Evolutionary conservation across 2,113 vertebrate species (phyloP).

Genomic region (Leptobrachium leishanense): DNA sequence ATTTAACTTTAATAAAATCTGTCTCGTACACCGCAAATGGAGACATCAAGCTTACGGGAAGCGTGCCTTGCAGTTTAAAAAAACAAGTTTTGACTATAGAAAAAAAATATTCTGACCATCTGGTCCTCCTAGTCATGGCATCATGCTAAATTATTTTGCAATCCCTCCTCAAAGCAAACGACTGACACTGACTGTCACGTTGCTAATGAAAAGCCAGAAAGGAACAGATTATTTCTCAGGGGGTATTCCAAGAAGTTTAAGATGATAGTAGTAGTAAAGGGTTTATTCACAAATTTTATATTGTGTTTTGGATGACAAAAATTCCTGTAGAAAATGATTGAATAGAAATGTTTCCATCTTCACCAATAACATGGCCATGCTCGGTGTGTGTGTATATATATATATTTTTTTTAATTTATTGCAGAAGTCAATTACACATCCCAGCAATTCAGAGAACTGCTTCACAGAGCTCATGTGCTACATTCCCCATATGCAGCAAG

Average conservation of each 20-base stretch:
- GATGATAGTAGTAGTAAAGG: not conserved
- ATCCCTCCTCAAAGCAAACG: constrained; percentile 60
- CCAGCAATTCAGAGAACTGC: too few relatives aligned
- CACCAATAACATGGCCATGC: too few relatives aligned
- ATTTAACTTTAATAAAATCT: too few relatives aligned
- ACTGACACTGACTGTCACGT: constrained; percentile 62
- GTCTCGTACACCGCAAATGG: not conserved
- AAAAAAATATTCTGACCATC: constrained; percentile 56
- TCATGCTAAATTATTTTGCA: constrained; percentile 60
- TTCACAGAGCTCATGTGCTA: too few relatives aligned
- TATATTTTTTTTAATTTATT: too few relatives aligned
- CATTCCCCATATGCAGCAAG: too few relatives aligned
- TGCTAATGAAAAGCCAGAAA: constrained; percentile 51
- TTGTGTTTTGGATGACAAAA: too few relatives aligned
- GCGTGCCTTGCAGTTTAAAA: not conserved
- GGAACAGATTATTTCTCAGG: constrained; percentile 49
- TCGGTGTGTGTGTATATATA: too few relatives aligned
- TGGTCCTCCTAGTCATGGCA: constrained; percentile 64
- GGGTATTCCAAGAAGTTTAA: constrained; percentile 36
- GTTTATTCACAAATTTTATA: too few relatives aligned
- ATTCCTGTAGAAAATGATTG: too few relatives aligned
- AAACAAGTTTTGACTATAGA: constrained; percentile 39
- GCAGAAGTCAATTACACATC: too few relatives aligned
- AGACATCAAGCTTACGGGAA: not conserved
- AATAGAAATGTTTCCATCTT: too few relatives aligned